A percentile compares a stretch with the other conserved stretches of the same genome.
Evolutionary conservation across 2,888 invertebrate genomes (phyloP).

Genomic region (Andrena flavipes): DNA sequence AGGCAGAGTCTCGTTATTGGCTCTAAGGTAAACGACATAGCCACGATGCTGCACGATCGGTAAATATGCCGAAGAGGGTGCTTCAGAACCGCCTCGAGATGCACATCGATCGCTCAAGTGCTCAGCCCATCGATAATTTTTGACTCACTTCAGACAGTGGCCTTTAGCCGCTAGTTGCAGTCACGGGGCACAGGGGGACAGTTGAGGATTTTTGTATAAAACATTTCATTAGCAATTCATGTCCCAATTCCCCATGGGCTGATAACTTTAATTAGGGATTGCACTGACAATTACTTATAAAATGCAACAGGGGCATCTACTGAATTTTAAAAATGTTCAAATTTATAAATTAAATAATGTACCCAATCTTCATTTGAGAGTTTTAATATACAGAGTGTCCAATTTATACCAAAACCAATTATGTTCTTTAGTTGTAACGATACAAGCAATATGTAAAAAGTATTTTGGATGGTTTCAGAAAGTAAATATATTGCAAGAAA

Average conservation of each 20-base stretch:
- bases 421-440: too few relatives aligned
- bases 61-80: conserved; percentile 52
- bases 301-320: too few relatives aligned
- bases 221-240: background rate
- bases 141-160: background rate
- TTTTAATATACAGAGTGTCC: too few relatives aligned
- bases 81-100: conserved; percentile 47
- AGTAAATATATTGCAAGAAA: too few relatives aligned
- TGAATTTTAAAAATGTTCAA: too few relatives aligned
- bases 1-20: conserved; percentile 61
- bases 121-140: conserved; percentile 35
- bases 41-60: conserved; percentile 47
- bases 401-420: too few relatives aligned
- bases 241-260: background rate
- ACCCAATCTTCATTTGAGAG: too few relatives aligned
- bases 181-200: background rate
- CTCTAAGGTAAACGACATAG: conserved; percentile 62
- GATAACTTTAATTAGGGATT: background rate
- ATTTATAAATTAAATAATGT: too few relatives aligned
- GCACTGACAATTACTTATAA: too few relatives aligned
- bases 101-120: conserved; percentile 48
- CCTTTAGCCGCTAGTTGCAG: background rate
- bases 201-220: background rate
- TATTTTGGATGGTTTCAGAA: too few relatives aligned
- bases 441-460: too few relatives aligned